Percentiles rank a stretch among this genome's conserved stretches.
phyloP scores from a whole-genome alignment of 2,113 vertebrate species.

The Brachypteracias leptosomus region DNA sequence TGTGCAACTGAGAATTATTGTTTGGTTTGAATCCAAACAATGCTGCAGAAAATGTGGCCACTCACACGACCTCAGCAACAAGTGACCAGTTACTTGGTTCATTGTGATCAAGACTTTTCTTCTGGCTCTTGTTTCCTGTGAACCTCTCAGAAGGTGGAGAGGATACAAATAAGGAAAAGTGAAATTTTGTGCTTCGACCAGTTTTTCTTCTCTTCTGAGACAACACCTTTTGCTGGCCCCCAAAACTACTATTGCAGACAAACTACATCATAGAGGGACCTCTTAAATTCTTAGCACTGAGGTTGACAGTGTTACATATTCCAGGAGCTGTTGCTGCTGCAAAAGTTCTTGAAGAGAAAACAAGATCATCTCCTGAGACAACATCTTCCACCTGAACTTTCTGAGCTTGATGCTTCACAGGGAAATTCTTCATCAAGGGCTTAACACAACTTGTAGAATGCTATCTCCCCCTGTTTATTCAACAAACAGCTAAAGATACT shows the following conservation, averaged over 20 bases:
- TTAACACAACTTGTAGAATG: neutral
- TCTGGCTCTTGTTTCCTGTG: neutral
- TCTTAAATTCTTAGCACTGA: neutral
- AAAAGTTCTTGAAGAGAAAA: slow-evolving; percentile 13
- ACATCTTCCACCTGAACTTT: neutral
- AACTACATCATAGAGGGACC: neutral
- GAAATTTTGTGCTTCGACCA: neutral
- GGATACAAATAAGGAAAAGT: neutral
- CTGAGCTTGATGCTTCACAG: neutral
- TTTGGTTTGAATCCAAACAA: neutral
- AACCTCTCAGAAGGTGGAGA: neutral
- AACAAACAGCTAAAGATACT: neutral
- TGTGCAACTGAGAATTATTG: neutral
- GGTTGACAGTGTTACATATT: neutral
- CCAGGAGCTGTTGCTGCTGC: neutral
- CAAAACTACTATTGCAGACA: neutral
- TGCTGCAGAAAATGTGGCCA: neutral
- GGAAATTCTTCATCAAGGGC: neutral
- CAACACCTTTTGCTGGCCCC: neutral
- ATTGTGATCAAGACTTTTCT: no score
- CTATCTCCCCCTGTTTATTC: neutral
- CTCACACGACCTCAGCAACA: neutral
- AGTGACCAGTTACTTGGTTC: neutral
- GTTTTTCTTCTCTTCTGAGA: neutral
- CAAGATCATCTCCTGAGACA: neutral